These are phyloP conservation scores for Zaprionus inermis DNA, from an alignment of 1,140 invertebrate genomes.

Conservation along the genomic window DNA sequence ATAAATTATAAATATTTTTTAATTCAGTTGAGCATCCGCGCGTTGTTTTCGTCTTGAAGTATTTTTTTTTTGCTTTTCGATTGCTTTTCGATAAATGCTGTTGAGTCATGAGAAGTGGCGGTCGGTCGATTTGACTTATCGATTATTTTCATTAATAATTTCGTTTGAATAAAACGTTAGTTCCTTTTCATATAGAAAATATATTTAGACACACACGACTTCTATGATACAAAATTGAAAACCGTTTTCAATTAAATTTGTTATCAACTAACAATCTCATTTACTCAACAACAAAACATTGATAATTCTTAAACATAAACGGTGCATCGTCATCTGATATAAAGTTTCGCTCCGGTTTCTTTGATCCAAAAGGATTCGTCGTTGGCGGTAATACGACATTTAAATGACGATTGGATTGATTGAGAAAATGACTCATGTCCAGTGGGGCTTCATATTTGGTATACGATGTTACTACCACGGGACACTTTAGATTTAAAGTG, in stretches of 20 bases:
- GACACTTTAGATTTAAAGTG: conserved; percentile 85
- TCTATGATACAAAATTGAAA: background rate
- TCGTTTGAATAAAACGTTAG: background rate
- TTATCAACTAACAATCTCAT: background rate
- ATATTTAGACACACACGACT: background rate
- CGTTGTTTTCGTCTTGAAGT: conserved; percentile 36
- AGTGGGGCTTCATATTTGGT: conserved; percentile 87
- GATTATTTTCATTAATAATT: background rate
- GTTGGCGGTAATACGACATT: conserved; percentile 85
- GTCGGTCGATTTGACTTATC: conserved; percentile 11
- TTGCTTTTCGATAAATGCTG: conserved; percentile 23
- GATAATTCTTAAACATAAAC: conserved; percentile 90
- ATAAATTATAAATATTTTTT: conserved; percentile 7
- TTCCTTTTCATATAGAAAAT: background rate
- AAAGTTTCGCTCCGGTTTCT: conserved; percentile 90
- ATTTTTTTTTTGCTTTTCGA: conserved; percentile 19
- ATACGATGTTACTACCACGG: conserved; percentile 88
- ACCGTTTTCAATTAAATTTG: background rate
- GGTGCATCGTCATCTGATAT: conserved; percentile 89
- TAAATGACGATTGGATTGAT: conserved; percentile 80
- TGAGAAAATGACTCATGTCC: conserved; percentile 86
- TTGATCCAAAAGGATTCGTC: conserved; percentile 87
- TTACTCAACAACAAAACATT: conserved; percentile 84
- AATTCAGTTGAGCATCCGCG: conserved; percentile 21
- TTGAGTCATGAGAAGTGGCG: conserved; percentile 2